These are phyloP conservation scores for Gandaritis pyraliata DNA, from an alignment of 2,888 invertebrate genomes.

Conservation along the genomic window DNA sequence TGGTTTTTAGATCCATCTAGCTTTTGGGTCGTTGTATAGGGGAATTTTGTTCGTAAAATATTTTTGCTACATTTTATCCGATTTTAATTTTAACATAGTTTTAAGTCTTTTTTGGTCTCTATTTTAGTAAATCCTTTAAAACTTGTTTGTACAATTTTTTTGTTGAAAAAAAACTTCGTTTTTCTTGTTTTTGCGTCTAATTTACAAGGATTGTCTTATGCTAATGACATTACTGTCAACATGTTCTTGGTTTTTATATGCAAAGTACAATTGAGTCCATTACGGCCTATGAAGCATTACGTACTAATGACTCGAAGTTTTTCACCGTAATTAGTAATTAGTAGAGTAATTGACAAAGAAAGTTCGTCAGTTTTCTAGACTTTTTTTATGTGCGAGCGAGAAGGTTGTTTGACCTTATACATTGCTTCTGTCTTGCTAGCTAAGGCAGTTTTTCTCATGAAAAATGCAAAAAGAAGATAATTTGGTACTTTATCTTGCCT, in stretches of 20 bases:
- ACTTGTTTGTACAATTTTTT: not conserved
- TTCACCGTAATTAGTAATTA: constrained; percentile 37
- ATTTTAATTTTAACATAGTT: not conserved
- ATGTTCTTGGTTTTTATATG: constrained; percentile 61
- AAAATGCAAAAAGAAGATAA: no score
- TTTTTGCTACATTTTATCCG: no score
- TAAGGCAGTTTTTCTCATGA: no score
- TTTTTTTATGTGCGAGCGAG: not conserved
- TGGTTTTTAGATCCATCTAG: no score
- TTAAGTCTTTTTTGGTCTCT: not conserved
- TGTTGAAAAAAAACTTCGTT: not conserved
- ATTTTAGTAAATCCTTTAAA: not conserved
- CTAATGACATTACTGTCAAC: constrained; percentile 31
- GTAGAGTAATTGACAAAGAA: constrained; percentile 30
- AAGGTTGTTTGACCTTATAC: no score
- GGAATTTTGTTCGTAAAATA: no score
- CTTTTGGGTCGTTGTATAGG: no score
- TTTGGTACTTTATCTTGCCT: no score
- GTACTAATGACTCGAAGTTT: constrained; percentile 51
- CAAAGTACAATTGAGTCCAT: constrained; percentile 56
- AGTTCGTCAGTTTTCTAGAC: constrained; percentile 21
- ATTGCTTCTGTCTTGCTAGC: no score
- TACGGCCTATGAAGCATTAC: constrained; percentile 60
- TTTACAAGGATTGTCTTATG: constrained; percentile 30
- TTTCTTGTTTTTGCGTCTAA: constrained; percentile 8